Evolutionary conservation across 2,113 vertebrate genomes (phyloP).

Genomic region (Propithecus coquereli): DNA sequence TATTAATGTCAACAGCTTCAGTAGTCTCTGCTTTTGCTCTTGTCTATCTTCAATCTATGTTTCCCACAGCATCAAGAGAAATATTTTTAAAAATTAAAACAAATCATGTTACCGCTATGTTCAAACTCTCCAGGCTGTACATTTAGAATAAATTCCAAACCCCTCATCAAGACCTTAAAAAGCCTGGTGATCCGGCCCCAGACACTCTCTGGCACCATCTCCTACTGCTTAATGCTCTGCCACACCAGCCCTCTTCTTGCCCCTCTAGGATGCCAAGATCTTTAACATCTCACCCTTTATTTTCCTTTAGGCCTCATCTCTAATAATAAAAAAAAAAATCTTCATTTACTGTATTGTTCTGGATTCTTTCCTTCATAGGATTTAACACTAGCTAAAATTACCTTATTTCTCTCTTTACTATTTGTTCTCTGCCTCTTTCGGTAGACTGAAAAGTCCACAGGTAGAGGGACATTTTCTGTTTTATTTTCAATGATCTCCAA

Average conservation of each 20-base stretch:
- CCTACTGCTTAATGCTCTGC: not conserved
- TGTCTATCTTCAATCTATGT: not conserved
- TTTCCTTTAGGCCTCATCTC: not conserved
- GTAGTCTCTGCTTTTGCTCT: not conserved
- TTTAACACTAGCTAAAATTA: not conserved
- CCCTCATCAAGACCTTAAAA: not conserved
- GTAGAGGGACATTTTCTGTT: not conserved
- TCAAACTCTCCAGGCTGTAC: not conserved
- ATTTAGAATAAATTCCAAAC: not conserved
- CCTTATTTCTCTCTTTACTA: not conserved
- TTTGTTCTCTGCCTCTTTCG: not conserved
- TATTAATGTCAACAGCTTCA: not conserved
- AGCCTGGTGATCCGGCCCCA: not conserved
- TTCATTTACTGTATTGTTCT: not conserved
- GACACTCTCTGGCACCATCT: not conserved
- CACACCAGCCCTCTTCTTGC: rapidly evolving
- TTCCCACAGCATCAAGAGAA: not conserved
- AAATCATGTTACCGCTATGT: not conserved
- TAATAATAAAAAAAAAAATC: not conserved
- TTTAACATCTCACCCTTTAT: not conserved
- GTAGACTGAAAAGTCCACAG: not conserved
- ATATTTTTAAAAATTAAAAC: not conserved
- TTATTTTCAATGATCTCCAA: not conserved
- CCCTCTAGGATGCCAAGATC: not conserved
- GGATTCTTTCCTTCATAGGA: not conserved